Base-by-base conservation (phyloP, 1,140 invertebrate genomes). In the Leucophenga varia region DNA sequence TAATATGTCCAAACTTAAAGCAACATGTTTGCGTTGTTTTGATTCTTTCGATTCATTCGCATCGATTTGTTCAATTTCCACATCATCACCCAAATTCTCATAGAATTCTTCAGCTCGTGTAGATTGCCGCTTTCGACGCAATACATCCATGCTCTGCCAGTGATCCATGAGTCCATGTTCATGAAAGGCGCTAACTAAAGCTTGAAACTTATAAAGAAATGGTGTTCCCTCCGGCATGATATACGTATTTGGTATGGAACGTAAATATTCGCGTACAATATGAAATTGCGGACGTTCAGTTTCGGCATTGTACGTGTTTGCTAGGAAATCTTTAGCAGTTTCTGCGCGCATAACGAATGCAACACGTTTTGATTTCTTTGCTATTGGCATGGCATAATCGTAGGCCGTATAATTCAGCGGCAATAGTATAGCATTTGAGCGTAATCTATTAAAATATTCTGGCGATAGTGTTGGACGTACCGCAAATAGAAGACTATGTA, bases 191-290 rank as follows among this genome's bases (percentile, higher is more conserved):
- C 49, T 60, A 1, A 61, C 40, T 0, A 70, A 20, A 2, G 31
- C 22, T 22, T 73, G 55, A n/a, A 73, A 56, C 13, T 72, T 72
- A n/a, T 73, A 49, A 3, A 53, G 46, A n/a, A 60, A 73, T 1
- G 70, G 69, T 0, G 69, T 70, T 8, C 70, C 70, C 2, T 49
- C 21, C 0, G 64, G 59, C 12, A 72, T 12, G 0, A 73, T 57
- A 16, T 73, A 73, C 2, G 69, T 72, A 13, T 52, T 49, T 0
- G 58, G 49, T 56, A 73, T 53, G 5, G 70, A 67, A 9, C 60
- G 44, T 2, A 73, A 44, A 49, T 67, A 64, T 21, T 72, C 54
- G 32, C 63, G 61, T 18, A 72, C 65, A 16, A 72, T 64, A 17
- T 73, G 70, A 38, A 59, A 72, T 7, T 52, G 12, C n/a, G 70